Evolutionary conservation across 1,140 invertebrate species (phyloP).

Genomic region (Zophobas morio): DNA sequence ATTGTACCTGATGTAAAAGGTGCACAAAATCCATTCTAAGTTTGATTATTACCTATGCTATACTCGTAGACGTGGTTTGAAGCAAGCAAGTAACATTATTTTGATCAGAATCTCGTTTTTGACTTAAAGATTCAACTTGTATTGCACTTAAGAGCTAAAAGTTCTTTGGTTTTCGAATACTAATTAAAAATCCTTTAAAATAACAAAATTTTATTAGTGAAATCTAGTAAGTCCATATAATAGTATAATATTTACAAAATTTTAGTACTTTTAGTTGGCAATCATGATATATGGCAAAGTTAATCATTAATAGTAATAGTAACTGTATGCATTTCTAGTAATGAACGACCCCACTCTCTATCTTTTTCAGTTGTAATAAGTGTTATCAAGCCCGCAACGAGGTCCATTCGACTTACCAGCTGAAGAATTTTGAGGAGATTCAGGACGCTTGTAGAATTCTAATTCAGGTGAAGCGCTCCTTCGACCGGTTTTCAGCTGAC

Average conservation of each 20-base stretch:
- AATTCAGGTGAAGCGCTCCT: conserved; percentile 54
- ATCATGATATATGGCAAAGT: neutral
- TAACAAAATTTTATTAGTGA: neutral
- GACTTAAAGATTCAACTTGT: too few relatives aligned
- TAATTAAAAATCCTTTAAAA: neutral
- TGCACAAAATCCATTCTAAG: too few relatives aligned
- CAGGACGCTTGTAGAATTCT: conserved; percentile 52
- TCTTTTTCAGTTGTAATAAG: conserved; percentile 47
- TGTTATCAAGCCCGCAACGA: conserved; percentile 53
- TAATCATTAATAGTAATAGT: too few relatives aligned
- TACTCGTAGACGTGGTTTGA: too few relatives aligned
- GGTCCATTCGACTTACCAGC: conserved; percentile 62
- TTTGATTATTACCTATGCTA: too few relatives aligned
- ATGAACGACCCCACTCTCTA: neutral
- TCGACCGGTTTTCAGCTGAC: conserved; percentile 63
- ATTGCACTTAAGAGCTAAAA: too few relatives aligned
- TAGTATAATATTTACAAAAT: neutral
- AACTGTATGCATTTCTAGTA: too few relatives aligned
- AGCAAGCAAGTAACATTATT: too few relatives aligned
- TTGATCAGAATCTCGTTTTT: too few relatives aligned
- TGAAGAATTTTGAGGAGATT: conserved; percentile 54
- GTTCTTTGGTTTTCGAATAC: neutral
- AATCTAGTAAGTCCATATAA: neutral
- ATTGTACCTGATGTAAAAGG: too few relatives aligned
- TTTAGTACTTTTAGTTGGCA: neutral